Conservation (phyloP, 2,888 invertebrate genomes). For the Xanthia togata region DNA sequence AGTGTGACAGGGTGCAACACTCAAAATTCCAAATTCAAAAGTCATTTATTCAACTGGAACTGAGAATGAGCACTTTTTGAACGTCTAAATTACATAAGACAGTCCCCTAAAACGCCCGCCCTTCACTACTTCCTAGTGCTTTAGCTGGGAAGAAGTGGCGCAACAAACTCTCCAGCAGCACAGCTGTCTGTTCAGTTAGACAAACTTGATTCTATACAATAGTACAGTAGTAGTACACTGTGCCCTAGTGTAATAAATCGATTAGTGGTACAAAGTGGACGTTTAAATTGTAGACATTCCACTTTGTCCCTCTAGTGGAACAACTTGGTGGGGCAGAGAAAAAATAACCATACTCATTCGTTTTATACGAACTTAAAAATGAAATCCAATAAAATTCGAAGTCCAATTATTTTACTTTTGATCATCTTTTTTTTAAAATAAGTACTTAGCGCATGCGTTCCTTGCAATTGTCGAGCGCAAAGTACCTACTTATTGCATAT, state of each 20-base stretch:
- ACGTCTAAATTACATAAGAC: background rate
- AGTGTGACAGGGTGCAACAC: background rate
- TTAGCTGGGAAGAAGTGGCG: background rate
- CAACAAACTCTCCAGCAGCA: background rate
- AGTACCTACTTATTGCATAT: background rate
- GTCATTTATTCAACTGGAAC: background rate
- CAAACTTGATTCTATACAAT: no score
- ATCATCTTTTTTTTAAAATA: background rate
- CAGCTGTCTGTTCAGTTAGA: no score
- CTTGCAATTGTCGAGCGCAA: background rate
- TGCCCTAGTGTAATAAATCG: background rate
- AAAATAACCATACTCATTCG: no score
- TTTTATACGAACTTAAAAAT: background rate
- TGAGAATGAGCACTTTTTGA: background rate
- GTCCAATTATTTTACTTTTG: background rate
- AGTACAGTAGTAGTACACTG: no score
- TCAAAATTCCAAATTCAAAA: no score
- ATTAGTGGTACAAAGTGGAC: background rate
- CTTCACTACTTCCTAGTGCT: background rate
- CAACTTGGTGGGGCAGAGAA: background rate
- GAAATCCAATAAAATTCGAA: background rate
- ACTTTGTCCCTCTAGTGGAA: background rate
- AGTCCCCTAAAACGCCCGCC: no score
- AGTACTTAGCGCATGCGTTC: background rate
- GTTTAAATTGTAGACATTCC: background rate